Conservation (phyloP, 2,113 vertebrate genomes). For the Euleptes europaea region DNA sequence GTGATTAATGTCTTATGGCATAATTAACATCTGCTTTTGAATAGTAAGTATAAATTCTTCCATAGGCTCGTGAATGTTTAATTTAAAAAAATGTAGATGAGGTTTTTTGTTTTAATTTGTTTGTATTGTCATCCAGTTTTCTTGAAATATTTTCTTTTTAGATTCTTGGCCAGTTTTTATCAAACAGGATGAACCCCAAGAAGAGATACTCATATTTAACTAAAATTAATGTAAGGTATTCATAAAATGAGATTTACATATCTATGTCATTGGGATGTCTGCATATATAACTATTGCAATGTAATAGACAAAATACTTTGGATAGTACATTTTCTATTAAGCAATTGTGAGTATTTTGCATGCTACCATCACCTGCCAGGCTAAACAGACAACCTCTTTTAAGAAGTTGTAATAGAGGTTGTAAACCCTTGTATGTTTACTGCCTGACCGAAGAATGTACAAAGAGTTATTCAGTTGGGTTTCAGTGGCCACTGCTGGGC, state of each 20-base stretch:
- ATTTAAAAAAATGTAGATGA: background rate
- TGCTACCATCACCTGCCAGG: no score
- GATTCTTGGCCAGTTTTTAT: background rate
- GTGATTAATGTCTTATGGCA: background rate
- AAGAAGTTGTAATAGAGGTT: no score
- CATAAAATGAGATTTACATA: no score
- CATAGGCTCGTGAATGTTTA: background rate
- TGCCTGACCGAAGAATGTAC: no score
- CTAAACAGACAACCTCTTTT: no score
- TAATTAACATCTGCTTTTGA: background rate
- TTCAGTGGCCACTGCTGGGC: no score
- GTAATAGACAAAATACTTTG: background rate
- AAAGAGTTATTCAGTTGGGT: no score
- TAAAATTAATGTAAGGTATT: background rate
- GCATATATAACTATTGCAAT: background rate
- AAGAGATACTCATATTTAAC: background rate
- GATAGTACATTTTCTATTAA: background rate
- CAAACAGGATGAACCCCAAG: background rate
- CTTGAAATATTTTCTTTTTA: background rate
- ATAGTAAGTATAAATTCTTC: background rate
- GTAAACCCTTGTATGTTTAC: no score
- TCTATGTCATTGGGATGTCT: background rate
- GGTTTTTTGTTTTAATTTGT: no score
- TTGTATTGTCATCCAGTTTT: background rate
- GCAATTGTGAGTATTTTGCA: background rate